phyloP scores from a whole-genome alignment of 2,113 vertebrate species.

The Amphiprion percula region DNA sequence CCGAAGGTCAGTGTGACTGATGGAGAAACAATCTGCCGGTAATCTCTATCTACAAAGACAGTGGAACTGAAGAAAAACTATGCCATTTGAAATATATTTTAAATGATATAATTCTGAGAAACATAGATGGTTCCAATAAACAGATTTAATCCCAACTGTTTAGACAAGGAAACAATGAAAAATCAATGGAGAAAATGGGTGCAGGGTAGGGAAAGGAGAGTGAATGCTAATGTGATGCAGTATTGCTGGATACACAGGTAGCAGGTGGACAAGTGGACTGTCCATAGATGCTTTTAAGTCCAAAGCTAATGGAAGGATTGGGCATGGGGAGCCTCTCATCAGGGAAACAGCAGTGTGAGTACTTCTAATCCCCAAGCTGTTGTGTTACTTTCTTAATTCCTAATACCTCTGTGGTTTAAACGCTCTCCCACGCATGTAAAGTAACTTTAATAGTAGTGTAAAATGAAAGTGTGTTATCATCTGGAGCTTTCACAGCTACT shows the following conservation, averaged over 20 bases:
- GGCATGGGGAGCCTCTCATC: conserved; percentile 12
- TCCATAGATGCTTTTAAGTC: conserved; percentile 38
- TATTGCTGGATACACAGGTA: conserved; percentile 34
- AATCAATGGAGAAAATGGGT: not conserved
- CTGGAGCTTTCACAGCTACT: not conserved
- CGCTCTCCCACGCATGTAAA: conserved; percentile 15
- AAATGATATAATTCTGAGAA: not conserved
- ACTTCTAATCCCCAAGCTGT: conserved; percentile 32
- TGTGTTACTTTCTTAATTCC: conserved; percentile 49
- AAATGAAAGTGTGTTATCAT: conserved; percentile 9
- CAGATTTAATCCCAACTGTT: not conserved
- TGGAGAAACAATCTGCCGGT: too few species aligned
- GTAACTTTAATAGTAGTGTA: conserved; percentile 15
- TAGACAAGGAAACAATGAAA: not conserved
- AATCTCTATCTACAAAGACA: too few species aligned
- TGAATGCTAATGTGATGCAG: conserved; percentile 32
- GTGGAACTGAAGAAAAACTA: not conserved
- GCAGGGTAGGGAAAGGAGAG: not conserved
- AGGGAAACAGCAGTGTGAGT: conserved; percentile 24
- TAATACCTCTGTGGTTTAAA: conserved; percentile 35
- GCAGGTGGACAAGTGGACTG: conserved; percentile 46
- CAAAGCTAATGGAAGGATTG: conserved; percentile 40
- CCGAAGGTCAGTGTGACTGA: not conserved
- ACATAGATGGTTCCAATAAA: not conserved
- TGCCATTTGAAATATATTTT: not conserved